Conservation (phyloP, 1,140 invertebrate genomes). For the Pogonognathellus flavescens region DNA sequence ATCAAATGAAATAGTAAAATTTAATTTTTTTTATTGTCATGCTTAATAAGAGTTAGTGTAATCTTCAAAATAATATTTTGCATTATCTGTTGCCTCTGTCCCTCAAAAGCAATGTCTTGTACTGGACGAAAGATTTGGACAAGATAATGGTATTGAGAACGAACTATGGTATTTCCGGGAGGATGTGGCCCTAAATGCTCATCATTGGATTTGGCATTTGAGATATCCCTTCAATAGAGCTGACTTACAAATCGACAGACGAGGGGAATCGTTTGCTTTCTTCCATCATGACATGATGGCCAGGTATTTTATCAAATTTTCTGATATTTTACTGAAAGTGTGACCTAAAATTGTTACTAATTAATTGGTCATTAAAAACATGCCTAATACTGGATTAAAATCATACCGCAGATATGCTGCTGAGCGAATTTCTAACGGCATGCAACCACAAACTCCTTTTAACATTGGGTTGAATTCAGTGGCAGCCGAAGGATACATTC, state of each 20-base stretch:
- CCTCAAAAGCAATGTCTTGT: background rate
- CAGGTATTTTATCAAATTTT: slow-evolving; percentile 63
- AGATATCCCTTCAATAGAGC: slow-evolving; percentile 68
- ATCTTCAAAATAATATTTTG: background rate
- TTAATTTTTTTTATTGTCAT: slow-evolving; percentile 9
- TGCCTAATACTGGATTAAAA: background rate
- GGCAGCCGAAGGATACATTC: slow-evolving; percentile 28
- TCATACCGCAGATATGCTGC: slow-evolving; percentile 62
- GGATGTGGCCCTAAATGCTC: slow-evolving; percentile 79
- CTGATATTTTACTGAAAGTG: too few relatives aligned
- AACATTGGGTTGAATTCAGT: background rate
- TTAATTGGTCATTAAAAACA: background rate
- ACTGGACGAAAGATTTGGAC: slow-evolving; percentile 25
- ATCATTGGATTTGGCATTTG: slow-evolving; percentile 66
- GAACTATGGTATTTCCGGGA: slow-evolving; percentile 81
- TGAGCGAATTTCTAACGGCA: slow-evolving; percentile 64
- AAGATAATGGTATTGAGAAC: slow-evolving; percentile 71
- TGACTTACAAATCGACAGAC: slow-evolving; percentile 69
- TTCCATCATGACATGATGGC: slow-evolving; percentile 44
- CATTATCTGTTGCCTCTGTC: background rate
- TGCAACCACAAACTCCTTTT: background rate
- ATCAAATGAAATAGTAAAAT: background rate
- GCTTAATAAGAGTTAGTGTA: background rate
- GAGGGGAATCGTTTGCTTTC: slow-evolving; percentile 44
- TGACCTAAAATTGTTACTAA: background rate